These are phyloP conservation scores for Lutraria rhynchaena DNA, from an alignment of 1,140 invertebrate species.

Conservation along the genomic window DNA sequence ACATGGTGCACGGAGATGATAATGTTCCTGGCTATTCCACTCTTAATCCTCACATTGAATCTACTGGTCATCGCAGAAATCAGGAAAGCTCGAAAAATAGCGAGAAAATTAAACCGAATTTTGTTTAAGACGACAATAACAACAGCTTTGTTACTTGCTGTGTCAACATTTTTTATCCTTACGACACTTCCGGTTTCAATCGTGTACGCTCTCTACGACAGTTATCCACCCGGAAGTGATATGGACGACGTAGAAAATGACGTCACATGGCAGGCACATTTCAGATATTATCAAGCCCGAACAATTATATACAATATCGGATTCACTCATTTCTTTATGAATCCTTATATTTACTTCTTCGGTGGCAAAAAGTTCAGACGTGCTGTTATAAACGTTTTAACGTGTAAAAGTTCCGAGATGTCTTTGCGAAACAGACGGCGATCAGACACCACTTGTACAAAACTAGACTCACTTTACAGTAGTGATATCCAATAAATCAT, in stretches of 20 bases:
- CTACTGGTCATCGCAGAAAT: conserved; percentile 69
- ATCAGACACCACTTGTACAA: conserved; percentile 21
- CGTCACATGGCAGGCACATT: conserved; percentile 62
- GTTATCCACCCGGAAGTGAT: conserved; percentile 36
- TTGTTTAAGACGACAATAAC: conserved; percentile 56
- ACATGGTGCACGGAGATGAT: conserved; percentile 71
- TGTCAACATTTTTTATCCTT: conserved; percentile 71
- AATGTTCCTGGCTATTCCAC: conserved; percentile 71
- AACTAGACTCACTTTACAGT: conserved; percentile 40
- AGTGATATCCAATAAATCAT: conserved; percentile 32
- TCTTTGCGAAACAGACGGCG: neutral
- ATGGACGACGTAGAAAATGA: conserved; percentile 48
- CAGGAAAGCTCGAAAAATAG: conserved; percentile 47
- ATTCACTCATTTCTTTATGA: conserved; percentile 70
- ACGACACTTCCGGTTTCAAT: conserved; percentile 73
- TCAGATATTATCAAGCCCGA: conserved; percentile 60
- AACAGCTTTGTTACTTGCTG: conserved; percentile 70
- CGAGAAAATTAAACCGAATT: conserved; percentile 10
- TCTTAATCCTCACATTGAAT: conserved; percentile 71
- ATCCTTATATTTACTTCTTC: conserved; percentile 70
- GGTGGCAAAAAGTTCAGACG: conserved; percentile 66
- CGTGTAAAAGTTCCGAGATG: neutral
- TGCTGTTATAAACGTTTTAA: conserved; percentile 26
- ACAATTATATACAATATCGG: conserved; percentile 67
- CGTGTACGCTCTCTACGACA: conserved; percentile 62